Percentiles rank a stretch among this genome's conserved stretches.
Conservation (phyloP, 2,113 vertebrate genomes). For the Sinocyclocheilus anshuiensis region DNA sequence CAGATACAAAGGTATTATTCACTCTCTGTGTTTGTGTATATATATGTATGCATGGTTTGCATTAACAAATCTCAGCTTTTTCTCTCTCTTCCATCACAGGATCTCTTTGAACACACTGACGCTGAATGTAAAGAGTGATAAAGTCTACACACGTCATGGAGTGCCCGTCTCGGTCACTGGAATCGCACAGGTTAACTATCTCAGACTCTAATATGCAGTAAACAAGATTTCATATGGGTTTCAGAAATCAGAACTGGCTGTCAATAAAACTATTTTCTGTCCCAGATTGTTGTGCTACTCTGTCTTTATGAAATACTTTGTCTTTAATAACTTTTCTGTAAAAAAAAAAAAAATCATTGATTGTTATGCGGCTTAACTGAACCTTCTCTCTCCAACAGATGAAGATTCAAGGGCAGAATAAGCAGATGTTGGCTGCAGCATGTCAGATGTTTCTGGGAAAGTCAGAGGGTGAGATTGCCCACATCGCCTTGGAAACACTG, state of each 20-base stretch:
- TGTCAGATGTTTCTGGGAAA: slow-evolving; percentile 98
- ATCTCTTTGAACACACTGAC: slow-evolving; percentile 92
- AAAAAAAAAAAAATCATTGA: not conserved
- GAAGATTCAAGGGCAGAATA: slow-evolving; percentile 96
- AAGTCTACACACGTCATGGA: slow-evolving; percentile 89
- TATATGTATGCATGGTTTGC: not conserved
- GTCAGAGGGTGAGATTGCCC: slow-evolving; percentile 84
- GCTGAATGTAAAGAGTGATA: slow-evolving; percentile 92
- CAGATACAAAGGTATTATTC: slow-evolving; percentile 83
- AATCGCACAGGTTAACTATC: slow-evolving; percentile 83
- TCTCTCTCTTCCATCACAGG: slow-evolving; percentile 65
- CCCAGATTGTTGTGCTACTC: not conserved
- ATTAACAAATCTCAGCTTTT: not conserved
- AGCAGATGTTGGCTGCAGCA: slow-evolving; percentile 92
- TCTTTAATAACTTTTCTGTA: not conserved
- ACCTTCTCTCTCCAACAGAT: slow-evolving; percentile 72
- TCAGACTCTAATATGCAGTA: not conserved
- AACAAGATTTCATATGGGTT: not conserved
- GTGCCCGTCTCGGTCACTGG: slow-evolving; percentile 92
- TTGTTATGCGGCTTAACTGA: not conserved
- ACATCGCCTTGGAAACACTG: slow-evolving; percentile 90
- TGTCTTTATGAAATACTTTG: not conserved
- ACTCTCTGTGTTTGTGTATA: slow-evolving; percentile 14
- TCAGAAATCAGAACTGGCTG: too few species aligned
- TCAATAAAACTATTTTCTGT: too few species aligned